Conservation (phyloP, 23 tunicate species). For the Corella eumyota region DNA sequence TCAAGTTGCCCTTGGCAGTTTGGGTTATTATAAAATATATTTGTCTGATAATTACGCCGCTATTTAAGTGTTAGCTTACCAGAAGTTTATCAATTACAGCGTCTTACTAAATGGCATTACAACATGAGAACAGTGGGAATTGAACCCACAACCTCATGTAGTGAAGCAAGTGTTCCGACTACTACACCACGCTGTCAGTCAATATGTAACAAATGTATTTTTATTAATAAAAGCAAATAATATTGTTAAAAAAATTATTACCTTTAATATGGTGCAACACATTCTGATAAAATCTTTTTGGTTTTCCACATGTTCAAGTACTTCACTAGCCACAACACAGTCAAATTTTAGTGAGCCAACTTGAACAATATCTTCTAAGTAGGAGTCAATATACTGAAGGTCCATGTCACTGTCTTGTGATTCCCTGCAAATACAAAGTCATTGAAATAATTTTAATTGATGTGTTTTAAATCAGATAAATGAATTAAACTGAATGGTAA, state of each 20-base stretch:
- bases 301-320: constrained; percentile 77
- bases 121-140: too few relatives aligned
- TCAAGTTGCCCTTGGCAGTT: too few relatives aligned
- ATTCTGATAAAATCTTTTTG: constrained; percentile 26
- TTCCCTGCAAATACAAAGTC: too few relatives aligned
- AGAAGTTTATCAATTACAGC: too few relatives aligned
- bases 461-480: neutral
- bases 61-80: too few relatives aligned
- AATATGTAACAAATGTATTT: neutral
- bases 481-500: neutral
- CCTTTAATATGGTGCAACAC: constrained; percentile 46
- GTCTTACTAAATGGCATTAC: too few relatives aligned
- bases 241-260: neutral
- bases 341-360: constrained; percentile 70
- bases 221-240: neutral
- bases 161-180: too few relatives aligned
- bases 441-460: neutral
- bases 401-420: constrained; percentile 25
- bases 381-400: constrained; percentile 66
- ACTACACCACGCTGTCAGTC: too few relatives aligned
- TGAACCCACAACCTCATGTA: too few relatives aligned
- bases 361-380: constrained; percentile 69
- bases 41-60: too few relatives aligned
- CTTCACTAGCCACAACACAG: constrained; percentile 86
- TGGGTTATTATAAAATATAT: too few relatives aligned